These are phyloP conservation scores for Cyclargus thomasi DNA, from an alignment of 1,140 invertebrate genomes.

Conservation along the genomic window DNA sequence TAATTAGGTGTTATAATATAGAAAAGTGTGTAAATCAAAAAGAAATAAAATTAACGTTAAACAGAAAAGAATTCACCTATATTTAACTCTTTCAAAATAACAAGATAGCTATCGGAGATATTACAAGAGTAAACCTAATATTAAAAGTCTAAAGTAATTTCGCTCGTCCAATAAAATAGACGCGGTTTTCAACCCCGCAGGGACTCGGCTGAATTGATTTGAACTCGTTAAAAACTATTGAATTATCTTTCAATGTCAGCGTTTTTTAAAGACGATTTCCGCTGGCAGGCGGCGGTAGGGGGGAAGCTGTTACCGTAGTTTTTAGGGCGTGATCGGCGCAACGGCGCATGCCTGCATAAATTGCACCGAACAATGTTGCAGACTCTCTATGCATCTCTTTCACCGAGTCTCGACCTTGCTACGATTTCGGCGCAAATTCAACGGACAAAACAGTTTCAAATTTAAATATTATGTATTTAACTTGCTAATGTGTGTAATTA, in stretches of 20 bases:
- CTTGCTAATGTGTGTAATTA: constrained; percentile 24
- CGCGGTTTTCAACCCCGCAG: background rate
- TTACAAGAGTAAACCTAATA: background rate
- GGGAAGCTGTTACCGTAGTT: constrained; percentile 59
- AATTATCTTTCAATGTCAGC: constrained; percentile 16
- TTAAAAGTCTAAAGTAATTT: background rate
- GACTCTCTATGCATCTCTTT: constrained; percentile 46
- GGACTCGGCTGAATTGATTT: background rate
- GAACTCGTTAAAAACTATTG: constrained; percentile 11
- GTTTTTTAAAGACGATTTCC: constrained; percentile 40
- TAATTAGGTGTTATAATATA: too few species aligned
- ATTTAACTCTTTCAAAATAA: background rate
- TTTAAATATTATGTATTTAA: constrained; percentile 30
- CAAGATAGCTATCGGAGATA: background rate
- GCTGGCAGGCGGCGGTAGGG: constrained; percentile 52
- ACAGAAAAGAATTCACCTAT: background rate
- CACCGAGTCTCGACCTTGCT: constrained; percentile 45
- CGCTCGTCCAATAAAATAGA: constrained; percentile 8
- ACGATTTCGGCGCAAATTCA: constrained; percentile 39
- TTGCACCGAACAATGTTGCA: constrained; percentile 53
- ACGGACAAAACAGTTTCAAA: constrained; percentile 33
- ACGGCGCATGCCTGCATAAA: constrained; percentile 69
- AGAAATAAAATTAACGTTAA: background rate
- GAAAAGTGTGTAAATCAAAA: too few species aligned
- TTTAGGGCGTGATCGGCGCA: constrained; percentile 68